Conservation (phyloP, 2,113 vertebrate species). For the Trematocara zebra region DNA sequence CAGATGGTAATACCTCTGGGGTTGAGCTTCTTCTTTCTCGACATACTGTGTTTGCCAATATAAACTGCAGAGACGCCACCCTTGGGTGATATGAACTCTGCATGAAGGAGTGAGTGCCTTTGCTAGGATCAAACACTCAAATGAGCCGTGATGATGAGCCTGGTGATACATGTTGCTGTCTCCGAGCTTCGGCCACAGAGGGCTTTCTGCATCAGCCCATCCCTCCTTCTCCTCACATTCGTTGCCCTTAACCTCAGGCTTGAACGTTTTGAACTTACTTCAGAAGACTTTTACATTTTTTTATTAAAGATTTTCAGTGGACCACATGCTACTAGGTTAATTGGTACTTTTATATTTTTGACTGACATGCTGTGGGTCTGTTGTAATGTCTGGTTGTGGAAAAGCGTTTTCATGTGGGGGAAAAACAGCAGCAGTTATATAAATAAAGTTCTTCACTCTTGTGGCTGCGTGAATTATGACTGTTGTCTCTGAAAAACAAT, state of each 20-base stretch:
- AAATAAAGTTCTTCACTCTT: neutral
- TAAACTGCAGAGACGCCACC: conserved; percentile 31
- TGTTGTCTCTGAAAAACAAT: neutral
- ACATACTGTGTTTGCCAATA: conserved; percentile 45
- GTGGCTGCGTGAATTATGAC: neutral
- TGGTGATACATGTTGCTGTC: conserved; percentile 33
- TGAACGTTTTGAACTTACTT: conserved; percentile 34
- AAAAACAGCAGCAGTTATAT: neutral
- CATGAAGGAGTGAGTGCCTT: conserved; percentile 23
- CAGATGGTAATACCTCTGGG: conserved; percentile 49
- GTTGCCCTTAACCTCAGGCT: conserved; percentile 23
- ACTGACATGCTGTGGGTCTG: neutral
- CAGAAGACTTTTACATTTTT: conserved; percentile 18
- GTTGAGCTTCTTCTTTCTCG: conserved; percentile 17
- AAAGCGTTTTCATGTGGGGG: neutral
- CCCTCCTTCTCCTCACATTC: neutral
- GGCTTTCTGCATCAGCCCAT: neutral
- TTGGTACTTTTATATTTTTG: neutral
- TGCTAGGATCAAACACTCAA: conserved; percentile 55
- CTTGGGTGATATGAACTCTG: conserved; percentile 41
- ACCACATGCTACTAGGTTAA: neutral
- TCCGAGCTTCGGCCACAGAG: conserved; percentile 9
- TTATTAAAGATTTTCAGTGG: neutral
- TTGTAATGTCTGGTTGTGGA: neutral
- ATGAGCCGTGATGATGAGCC: conserved; percentile 49